Percentiles rank a stretch among this genome's conserved stretches.
Evolutionary conservation across 2,113 vertebrate species (phyloP).

Genomic region (Xyliphius kryptos): DNA sequence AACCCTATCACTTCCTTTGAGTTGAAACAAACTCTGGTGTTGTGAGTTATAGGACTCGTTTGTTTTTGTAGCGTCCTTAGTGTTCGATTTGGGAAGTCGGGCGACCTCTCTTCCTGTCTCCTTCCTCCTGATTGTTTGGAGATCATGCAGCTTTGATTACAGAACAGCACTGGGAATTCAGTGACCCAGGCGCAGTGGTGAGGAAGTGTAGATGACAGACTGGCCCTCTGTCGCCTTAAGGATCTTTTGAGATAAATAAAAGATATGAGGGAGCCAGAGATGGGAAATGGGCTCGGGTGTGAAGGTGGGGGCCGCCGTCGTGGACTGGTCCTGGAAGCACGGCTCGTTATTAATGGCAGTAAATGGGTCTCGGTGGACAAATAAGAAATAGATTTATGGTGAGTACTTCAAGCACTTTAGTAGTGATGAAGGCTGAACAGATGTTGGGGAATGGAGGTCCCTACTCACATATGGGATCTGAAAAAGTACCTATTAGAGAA

Average conservation of each 20-base stretch:
- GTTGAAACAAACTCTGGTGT: too few relatives aligned
- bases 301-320: background rate
- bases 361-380: slow-evolving; percentile 9
- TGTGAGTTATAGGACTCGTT: background rate
- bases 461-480: slow-evolving; percentile 46
- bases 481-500: slow-evolving; percentile 34
- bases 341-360: slow-evolving; percentile 3
- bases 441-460: slow-evolving; percentile 51
- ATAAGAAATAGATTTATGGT: slow-evolving; percentile 46
- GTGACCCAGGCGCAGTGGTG: background rate
- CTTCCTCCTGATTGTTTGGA: background rate
- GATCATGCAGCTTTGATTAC: background rate
- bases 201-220: background rate
- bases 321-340: background rate
- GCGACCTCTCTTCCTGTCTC: background rate
- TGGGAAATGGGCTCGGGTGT: background rate
- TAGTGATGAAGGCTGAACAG: slow-evolving; percentile 57
- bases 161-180: background rate
- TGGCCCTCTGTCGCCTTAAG: slow-evolving; percentile 1
- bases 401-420: slow-evolving; percentile 44
- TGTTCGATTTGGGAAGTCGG: background rate
- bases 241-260: background rate
- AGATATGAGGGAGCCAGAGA: slow-evolving; percentile 21
- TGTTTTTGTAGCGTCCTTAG: background rate
- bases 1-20: too few relatives aligned